phyloP scores from a whole-genome alignment of 2,888 invertebrate species.

The Eupithecia tripunctaria region DNA sequence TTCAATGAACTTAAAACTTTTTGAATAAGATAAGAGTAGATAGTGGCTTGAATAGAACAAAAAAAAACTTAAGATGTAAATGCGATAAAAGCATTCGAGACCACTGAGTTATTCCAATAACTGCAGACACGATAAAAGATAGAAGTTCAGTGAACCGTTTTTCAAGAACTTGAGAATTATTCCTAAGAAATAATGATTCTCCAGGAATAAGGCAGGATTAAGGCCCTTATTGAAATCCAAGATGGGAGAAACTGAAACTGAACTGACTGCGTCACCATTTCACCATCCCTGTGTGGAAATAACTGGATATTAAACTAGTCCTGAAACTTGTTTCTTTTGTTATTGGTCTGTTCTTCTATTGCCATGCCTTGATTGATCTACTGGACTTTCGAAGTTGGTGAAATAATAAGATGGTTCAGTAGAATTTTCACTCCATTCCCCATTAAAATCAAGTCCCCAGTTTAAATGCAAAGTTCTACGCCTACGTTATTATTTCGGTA shows the following conservation, averaged over 20 bases:
- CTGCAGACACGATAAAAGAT: conserved; percentile 15
- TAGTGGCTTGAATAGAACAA: not conserved
- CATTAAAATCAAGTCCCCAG: not conserved
- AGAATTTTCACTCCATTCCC: not conserved
- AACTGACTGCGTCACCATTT: not conserved
- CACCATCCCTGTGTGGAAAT: not conserved
- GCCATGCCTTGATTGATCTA: not conserved
- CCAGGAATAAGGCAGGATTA: too few relatives aligned
- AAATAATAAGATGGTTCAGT: not conserved
- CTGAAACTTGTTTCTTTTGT: not conserved
- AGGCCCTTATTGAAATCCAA: not conserved
- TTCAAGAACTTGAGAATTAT: conserved; percentile 1
- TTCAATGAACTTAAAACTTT: not conserved
- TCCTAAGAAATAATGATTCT: conserved; percentile 10
- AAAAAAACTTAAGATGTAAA: conserved; percentile 14
- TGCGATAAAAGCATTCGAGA: conserved; percentile 19
- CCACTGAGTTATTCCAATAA: conserved; percentile 28
- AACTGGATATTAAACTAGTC: not conserved
- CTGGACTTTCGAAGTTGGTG: not conserved
- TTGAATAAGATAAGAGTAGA: not conserved
- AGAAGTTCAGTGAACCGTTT: conserved; percentile 20
- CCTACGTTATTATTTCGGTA: not conserved
- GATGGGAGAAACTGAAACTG: not conserved
- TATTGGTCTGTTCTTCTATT: not conserved
- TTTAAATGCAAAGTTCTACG: not conserved